Base-by-base conservation (phyloP, 2,797 vertebrate species). In the Toxotes lorentzi region DNA sequence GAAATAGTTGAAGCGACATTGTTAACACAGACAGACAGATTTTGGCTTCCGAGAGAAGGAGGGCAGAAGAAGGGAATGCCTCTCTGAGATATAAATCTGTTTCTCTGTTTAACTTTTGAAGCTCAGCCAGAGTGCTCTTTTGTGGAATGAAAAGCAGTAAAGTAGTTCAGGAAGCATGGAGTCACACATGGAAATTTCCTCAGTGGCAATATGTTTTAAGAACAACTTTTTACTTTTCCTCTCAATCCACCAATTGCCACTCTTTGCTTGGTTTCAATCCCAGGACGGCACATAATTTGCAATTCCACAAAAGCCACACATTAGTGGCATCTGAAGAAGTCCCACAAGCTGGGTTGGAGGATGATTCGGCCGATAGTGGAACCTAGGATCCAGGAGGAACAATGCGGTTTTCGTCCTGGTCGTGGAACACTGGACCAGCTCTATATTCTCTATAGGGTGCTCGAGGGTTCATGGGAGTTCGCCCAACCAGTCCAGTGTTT, bases 1-100 rank as follows among this genome's bases (percentile, higher is more conserved):
- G 88, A 89, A 79, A n/a, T n/a, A n/a, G 78, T 82, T 40, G 61
- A 84, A 83, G 81, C 78, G 66, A 87, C 76, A 86, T 83, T 87
- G 88, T 87, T 81, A 88, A 82, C 70, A 79, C 61, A 77, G 78
- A 81, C 54, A 71, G 83, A 83, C 1, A 65, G 24, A 84, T 73
- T 81, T 57, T 34, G 43, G 38, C 41, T 86, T 78, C 67, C 23
- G 59, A 69, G 70, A 51, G 24, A 23, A 40, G 41, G 57, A 67
- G 32, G 19, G 23, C 17, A 8, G 6, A 13, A 38, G 35, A 64
- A 45, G 13, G 59, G 13, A 54, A 47, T 7, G 7, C 38, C 53
- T 32, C 27, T 72, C 30, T 23, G 43, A 48, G 41, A 67, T 43
- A 60, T 72, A 41, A 53, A 82, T 82, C 63, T 77, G 23, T 73